A percentile compares a stretch with the other conserved stretches of the same genome.
These are phyloP conservation scores for Cyaniris semiargus DNA, from an alignment of 2,888 invertebrate species.

Conservation along the genomic window DNA sequence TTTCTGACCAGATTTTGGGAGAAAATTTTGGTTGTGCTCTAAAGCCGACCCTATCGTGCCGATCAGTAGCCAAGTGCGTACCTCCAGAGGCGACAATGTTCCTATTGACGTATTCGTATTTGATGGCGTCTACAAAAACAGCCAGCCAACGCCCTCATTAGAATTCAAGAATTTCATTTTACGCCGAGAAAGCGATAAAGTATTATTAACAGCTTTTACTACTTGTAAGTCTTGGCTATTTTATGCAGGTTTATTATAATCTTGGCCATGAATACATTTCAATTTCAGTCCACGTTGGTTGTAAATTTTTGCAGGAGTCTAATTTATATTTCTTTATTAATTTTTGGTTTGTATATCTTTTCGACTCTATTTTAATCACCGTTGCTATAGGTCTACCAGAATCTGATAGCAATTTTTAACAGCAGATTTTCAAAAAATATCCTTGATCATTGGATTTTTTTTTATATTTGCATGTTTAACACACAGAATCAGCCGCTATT, in stretches of 20 bases:
- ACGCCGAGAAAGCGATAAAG: slow-evolving; percentile 42
- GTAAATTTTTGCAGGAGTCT: background rate
- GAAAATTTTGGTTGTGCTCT: background rate
- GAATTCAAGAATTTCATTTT: slow-evolving; percentile 43
- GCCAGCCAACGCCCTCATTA: slow-evolving; percentile 36
- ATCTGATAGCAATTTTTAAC: no score
- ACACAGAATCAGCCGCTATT: no score
- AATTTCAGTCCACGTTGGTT: background rate
- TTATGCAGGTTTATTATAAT: slow-evolving; percentile 33
- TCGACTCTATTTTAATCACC: background rate
- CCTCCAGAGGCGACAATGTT: slow-evolving; percentile 6
- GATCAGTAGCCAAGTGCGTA: background rate
- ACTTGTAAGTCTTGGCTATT: slow-evolving; percentile 39
- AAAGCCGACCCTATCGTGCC: background rate
- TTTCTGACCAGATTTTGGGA: background rate
- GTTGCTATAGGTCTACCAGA: no score
- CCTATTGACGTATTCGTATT: slow-evolving; percentile 35
- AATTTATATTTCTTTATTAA: no score
- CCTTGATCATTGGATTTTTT: no score
- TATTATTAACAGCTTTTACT: slow-evolving; percentile 40
- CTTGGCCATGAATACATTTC: background rate
- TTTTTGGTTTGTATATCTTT: no score
- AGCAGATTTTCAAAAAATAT: no score
- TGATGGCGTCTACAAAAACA: slow-evolving; percentile 40
- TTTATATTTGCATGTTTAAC: no score